Base-by-base conservation (phyloP, 1,140 invertebrate species). In the Parasteatoda tepidariorum region DNA sequence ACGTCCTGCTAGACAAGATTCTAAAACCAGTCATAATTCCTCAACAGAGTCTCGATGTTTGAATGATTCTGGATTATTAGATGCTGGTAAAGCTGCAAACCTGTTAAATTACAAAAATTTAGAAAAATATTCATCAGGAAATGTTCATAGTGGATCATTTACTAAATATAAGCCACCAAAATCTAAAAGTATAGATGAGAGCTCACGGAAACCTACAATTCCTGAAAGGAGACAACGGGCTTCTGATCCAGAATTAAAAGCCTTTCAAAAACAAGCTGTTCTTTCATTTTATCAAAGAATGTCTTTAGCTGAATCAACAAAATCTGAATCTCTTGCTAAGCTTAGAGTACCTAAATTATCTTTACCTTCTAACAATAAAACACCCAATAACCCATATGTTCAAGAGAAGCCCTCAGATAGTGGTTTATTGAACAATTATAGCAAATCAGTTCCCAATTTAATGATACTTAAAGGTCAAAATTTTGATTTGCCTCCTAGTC, bases 261-360 rank as follows among this genome's bases (percentile, higher is more conserved):
- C 94, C 0, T 94, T 96, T 34, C 95, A 96, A 86, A 95, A 96
- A 88, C 94, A 96, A 87, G 95, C 95, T 0, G 89, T 97, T 2
- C 89, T 95, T 30, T 95, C 94, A 0, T 96, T 95, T 84, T 95
- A 96, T 88, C 76, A 85, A 82, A 81, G 84, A 84, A 75, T 83
- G 81, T 83, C 81, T 18, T 61, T 83, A 31, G 81, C 81, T 34
- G 81, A 83, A 67, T 73, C 81, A 26, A 74, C 33, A 33, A 83
- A 83, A 66, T 64, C 68, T 5, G 78, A 82, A 31, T 28, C 66
- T 11, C 54, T 66, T 48, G n/a, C 41, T 13, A 62, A 18, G 18
- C 18, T 22, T 22, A n/a, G n/a, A n/a, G n/a, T 38, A 11, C 75
- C 75, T 15, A 83, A 83, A 41, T 34, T 83, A 4, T 83, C 81